Conservation (phyloP, 2,113 vertebrate genomes). For the Steatornis caripensis region DNA sequence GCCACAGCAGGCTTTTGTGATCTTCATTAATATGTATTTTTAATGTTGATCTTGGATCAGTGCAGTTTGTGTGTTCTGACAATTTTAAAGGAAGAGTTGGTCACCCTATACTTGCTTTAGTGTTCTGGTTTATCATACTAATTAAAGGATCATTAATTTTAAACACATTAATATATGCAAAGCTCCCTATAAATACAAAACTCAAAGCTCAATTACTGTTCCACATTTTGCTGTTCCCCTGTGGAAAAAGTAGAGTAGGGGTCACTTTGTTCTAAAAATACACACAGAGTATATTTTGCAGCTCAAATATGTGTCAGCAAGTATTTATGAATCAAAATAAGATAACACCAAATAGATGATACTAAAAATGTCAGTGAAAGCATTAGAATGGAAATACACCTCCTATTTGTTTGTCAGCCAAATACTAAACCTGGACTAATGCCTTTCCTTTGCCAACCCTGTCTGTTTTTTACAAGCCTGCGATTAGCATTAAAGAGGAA, state of each 20-base stretch:
- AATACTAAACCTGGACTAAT: conserved; percentile 13
- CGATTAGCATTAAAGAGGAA: conserved; percentile 30
- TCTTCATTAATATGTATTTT: not conserved
- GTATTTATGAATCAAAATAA: conserved; percentile 35
- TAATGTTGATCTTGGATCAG: not conserved
- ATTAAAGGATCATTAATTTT: not conserved
- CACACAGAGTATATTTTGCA: not conserved
- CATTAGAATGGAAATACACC: conserved; percentile 11
- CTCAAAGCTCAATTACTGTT: not conserved
- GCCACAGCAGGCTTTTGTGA: not conserved
- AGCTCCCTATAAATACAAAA: not conserved
- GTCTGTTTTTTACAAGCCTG: not conserved
- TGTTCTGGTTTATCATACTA: not conserved
- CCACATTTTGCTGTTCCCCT: not conserved
- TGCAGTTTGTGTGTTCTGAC: not conserved
- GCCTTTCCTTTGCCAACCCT: not conserved
- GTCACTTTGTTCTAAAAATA: conserved; percentile 60
- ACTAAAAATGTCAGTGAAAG: conserved; percentile 10
- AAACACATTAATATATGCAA: not conserved
- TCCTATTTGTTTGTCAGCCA: conserved; percentile 15
- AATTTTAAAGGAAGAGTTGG: not conserved
- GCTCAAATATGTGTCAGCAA: conserved; percentile 33
- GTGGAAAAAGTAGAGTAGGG: not conserved
- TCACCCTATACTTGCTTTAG: not conserved
- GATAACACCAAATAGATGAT: not conserved